A percentile compares a stretch with the other conserved stretches of the same genome.
These are phyloP conservation scores for Andrena hattorfiana DNA, from an alignment of 2,888 invertebrate species.

Conservation along the genomic window DNA sequence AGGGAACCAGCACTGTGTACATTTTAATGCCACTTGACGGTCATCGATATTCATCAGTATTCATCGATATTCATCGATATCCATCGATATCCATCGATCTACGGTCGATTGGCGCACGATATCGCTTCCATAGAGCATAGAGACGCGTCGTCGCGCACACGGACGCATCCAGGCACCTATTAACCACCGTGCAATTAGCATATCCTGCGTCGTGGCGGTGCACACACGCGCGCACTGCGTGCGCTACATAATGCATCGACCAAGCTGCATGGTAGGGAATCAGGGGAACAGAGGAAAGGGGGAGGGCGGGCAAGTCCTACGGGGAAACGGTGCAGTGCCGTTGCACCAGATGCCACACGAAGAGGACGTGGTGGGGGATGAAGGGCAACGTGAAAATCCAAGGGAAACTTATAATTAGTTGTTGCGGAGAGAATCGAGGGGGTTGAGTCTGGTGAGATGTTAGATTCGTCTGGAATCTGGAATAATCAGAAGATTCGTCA, in stretches of 20 bases:
- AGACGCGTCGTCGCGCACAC: constrained; percentile 16
- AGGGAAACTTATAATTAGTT: not conserved
- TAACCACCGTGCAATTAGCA: constrained; percentile 70
- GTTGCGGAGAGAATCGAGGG: not conserved
- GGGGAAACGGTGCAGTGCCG: constrained; percentile 21
- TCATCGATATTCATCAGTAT: not conserved
- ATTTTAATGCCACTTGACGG: not conserved
- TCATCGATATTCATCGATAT: not conserved
- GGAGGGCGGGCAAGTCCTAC: not conserved
- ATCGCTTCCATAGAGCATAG: constrained; percentile 9
- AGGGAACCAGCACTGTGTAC: not conserved
- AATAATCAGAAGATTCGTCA: not conserved
- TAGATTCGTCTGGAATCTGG: not conserved
- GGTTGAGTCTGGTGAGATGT: not conserved
- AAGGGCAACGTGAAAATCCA: not conserved
- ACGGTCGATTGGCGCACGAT: not conserved
- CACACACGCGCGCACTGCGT: constrained; percentile 53
- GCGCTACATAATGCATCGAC: constrained; percentile 59
- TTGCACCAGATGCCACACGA: constrained; percentile 30
- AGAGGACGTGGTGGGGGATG: not conserved
- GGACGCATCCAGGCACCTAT: constrained; percentile 48
- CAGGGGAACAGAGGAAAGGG: constrained; percentile 11
- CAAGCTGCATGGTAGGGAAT: not conserved
- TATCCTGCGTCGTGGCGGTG: constrained; percentile 61
- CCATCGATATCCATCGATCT: constrained; percentile 10